A percentile compares a stretch with the other conserved stretches of the same genome.
Conservation (phyloP, 35 echinoderm and acorn worm species). For the Lytechinus pictus region DNA sequence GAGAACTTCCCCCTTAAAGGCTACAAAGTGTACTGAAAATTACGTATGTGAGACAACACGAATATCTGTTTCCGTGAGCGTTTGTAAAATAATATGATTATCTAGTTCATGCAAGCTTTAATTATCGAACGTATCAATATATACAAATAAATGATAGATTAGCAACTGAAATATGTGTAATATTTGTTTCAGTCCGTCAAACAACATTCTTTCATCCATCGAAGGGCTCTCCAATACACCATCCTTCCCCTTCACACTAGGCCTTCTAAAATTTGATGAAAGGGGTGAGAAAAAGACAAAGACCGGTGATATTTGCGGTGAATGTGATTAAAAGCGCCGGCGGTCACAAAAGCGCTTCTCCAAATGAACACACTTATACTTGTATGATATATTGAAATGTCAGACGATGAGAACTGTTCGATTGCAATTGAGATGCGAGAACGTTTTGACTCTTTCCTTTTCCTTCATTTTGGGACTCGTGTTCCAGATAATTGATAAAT, state of each 20-base stretch:
- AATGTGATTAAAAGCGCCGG: constrained; percentile 17
- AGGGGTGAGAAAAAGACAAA: background rate
- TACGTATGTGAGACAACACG: too few relatives aligned
- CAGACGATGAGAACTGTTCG: background rate
- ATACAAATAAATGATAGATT: too few relatives aligned
- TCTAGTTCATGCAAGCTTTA: too few relatives aligned
- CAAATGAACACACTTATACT: constrained; percentile 5
- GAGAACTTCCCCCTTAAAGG: too few relatives aligned
- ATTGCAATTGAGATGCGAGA: background rate
- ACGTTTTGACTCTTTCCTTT: background rate
- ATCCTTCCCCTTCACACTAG: background rate
- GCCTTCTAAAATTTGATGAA: background rate
- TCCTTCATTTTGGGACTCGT: background rate
- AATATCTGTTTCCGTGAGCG: too few relatives aligned
- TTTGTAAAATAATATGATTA: too few relatives aligned
- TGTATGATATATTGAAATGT: constrained; percentile 20
- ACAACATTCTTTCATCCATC: too few relatives aligned
- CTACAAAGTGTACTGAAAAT: too few relatives aligned
- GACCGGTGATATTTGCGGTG: background rate
- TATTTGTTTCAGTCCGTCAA: too few relatives aligned
- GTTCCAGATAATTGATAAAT: constrained; percentile 20
- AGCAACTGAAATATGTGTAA: too few relatives aligned
- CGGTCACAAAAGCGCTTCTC: background rate
- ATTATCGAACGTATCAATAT: too few relatives aligned
- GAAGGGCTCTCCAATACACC: too few relatives aligned